These are phyloP conservation scores for Phrynosoma blainvillii DNA, from an alignment of 2,113 vertebrate genomes.

Conservation along the genomic window DNA sequence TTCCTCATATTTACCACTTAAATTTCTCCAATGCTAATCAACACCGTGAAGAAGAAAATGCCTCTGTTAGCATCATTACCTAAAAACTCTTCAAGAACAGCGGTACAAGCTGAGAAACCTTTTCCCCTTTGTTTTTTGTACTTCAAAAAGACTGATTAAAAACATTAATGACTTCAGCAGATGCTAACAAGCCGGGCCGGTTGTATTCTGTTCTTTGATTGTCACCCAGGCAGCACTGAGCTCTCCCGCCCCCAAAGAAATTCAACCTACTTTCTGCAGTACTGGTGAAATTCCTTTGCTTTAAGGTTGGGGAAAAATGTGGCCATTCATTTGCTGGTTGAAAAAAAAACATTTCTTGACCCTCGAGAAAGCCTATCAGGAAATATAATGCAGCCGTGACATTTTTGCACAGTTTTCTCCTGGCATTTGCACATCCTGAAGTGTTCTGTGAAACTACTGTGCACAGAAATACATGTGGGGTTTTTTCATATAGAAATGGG, in stretches of 20 bases:
- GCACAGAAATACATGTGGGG: no score
- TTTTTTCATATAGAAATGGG: no score
- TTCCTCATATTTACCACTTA: neutral
- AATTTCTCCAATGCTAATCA: conserved; percentile 46
- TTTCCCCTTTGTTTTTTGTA: neutral
- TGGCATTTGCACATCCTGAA: no score
- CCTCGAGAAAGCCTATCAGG: no score
- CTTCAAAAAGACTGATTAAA: conserved; percentile 15
- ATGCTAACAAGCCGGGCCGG: conserved; percentile 1
- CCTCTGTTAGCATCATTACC: conserved; percentile 23
- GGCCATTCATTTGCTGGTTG: no score
- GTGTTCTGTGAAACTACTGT: no score
- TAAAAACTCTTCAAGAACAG: neutral
- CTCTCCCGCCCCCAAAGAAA: neutral
- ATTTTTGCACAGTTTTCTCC: no score
- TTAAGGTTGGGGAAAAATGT: no score
- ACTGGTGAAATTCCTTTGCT: no score
- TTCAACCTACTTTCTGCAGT: neutral
- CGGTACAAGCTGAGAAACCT: conserved; percentile 11
- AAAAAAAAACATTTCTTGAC: no score
- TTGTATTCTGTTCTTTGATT: neutral
- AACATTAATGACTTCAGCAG: conserved; percentile 45
- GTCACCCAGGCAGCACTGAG: neutral
- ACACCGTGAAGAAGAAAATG: conserved; percentile 22
- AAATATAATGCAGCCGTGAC: no score